A percentile compares a stretch with the other conserved stretches of the same genome.
These are phyloP conservation scores for Cheilosia urbana DNA, from an alignment of 2,888 invertebrate genomes.

Conservation along the genomic window DNA sequence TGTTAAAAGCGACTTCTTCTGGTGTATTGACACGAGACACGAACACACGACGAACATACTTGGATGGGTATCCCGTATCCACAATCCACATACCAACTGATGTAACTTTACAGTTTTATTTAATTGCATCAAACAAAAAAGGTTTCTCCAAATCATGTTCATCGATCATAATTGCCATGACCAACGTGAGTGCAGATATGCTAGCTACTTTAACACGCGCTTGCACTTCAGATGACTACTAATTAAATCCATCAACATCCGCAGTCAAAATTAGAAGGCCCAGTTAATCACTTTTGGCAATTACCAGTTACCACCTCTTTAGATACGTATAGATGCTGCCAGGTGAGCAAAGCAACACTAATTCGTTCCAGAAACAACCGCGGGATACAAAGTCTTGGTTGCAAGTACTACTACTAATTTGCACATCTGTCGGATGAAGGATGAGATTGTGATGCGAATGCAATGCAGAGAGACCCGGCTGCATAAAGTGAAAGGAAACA, in stretches of 20 bases:
- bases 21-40: conserved; percentile 38
- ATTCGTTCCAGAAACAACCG: conserved; percentile 15
- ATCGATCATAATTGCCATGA: conserved; percentile 44
- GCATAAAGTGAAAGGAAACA: conserved; percentile 54
- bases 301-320: conserved; percentile 1
- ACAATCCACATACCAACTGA: conserved; percentile 25
- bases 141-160: conserved; percentile 34
- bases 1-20: conserved; percentile 14
- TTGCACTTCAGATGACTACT: conserved; percentile 2
- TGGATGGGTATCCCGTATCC: neutral
- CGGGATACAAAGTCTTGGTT: conserved; percentile 1
- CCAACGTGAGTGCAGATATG: conserved; percentile 48
- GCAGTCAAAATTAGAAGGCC: conserved; percentile 5
- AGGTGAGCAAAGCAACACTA: conserved; percentile 8
- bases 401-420: conserved; percentile 3
- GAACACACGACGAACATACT: conserved; percentile 3
- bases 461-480: neutral
- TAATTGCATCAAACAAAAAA: conserved; percentile 49
- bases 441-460: conserved; percentile 6
- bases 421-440: conserved; percentile 35
- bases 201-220: neutral
- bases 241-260: conserved; percentile 15
- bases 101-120: conserved; percentile 16
- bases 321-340: neutral
- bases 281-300: conserved; percentile 6